Conservation (phyloP, 2,888 invertebrate genomes). For the Listrodromus nycthemerus region DNA sequence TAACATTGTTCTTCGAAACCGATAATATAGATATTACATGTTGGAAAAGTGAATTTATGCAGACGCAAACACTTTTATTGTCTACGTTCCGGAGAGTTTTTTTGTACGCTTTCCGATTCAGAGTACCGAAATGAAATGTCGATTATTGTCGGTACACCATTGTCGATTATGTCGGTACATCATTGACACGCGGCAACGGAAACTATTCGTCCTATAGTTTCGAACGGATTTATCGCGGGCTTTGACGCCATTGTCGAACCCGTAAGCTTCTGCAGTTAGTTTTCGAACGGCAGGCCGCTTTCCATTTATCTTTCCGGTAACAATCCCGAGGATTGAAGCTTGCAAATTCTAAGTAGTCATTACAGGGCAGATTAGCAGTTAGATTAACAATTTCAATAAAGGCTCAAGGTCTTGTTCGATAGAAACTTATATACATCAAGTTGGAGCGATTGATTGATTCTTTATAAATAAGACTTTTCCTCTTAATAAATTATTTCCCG, state of each 20-base stretch:
- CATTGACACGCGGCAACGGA: not conserved
- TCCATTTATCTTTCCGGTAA: not conserved
- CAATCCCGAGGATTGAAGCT: not conserved
- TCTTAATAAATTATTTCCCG: not conserved
- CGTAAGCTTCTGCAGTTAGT: constrained; percentile 22
- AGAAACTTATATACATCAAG: not conserved
- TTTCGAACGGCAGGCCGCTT: constrained; percentile 25
- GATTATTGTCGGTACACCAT: not conserved
- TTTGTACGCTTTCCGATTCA: not conserved
- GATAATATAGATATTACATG: too few relatives aligned
- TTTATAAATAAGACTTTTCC: not conserved
- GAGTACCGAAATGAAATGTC: not conserved
- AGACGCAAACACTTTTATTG: too few relatives aligned
- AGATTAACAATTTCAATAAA: not conserved
- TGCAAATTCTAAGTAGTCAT: not conserved
- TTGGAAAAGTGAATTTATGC: too few relatives aligned
- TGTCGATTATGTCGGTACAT: not conserved
- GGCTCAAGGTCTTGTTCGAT: not conserved
- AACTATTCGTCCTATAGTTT: not conserved
- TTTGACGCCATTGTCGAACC: constrained; percentile 21
- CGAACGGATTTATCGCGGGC: not conserved
- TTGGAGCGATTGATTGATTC: not conserved
- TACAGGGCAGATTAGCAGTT: not conserved
- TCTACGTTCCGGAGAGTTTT: not conserved
- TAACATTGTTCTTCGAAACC: too few relatives aligned